Evolutionary conservation across 2,888 invertebrate species (phyloP).

Genomic region (Herminia tarsipennalis): DNA sequence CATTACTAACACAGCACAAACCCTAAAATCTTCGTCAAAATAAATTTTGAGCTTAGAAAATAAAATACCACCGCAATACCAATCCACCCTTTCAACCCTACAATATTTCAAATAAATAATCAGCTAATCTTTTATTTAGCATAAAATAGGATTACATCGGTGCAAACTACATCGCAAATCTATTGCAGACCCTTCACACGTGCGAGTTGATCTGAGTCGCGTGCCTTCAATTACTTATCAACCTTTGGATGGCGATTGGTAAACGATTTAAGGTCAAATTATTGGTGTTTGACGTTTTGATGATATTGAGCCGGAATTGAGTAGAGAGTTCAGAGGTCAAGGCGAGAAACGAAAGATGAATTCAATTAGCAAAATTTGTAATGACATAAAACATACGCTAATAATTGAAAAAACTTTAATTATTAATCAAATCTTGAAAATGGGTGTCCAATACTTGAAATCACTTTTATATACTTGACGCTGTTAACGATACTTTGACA

Average conservation of each 20-base stretch:
- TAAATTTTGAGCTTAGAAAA: no score
- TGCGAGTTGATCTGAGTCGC: constrained; percentile 55
- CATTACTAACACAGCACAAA: no score
- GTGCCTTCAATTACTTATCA: constrained; percentile 72
- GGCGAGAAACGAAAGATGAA: no score
- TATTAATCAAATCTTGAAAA: no score
- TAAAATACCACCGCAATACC: not conserved
- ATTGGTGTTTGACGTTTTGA: constrained; percentile 19
- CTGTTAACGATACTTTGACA: no score
- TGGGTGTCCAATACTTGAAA: no score
- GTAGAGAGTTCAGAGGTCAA: no score
- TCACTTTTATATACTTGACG: no score
- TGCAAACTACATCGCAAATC: constrained; percentile 22
- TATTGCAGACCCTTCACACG: constrained; percentile 50
- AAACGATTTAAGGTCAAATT: constrained; percentile 27
- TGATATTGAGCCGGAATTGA: not conserved
- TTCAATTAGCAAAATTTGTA: no score
- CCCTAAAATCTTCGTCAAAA: no score
- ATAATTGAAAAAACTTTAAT: no score
- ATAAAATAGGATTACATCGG: constrained; percentile 36
- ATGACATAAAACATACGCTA: no score
- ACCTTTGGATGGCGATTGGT: constrained; percentile 32
- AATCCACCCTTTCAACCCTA: constrained; percentile 18
- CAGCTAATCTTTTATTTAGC: constrained; percentile 43
- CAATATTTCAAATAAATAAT: constrained; percentile 36